These are phyloP conservation scores for Alouatta palliata DNA, from an alignment of 2,113 vertebrate genomes.

Conservation along the genomic window DNA sequence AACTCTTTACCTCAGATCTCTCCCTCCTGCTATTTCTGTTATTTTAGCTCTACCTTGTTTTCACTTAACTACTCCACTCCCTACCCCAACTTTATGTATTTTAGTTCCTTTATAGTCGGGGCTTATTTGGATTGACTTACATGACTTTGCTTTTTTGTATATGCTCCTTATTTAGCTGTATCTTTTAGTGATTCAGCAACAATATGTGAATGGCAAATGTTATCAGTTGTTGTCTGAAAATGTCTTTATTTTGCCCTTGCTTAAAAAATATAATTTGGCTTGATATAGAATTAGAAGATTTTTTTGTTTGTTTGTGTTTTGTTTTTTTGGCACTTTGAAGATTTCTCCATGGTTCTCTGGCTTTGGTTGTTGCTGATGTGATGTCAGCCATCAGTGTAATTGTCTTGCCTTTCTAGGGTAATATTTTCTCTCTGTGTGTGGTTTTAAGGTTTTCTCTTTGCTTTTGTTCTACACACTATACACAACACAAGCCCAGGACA, in stretches of 20 bases:
- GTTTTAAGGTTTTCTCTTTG: constrained; percentile 23
- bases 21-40: constrained; percentile 1
- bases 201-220: neutral
- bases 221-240: neutral
- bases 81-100: neutral
- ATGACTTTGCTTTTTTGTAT: neutral
- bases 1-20: neutral
- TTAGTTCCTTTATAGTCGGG: neutral
- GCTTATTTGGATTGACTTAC: constrained; percentile 11
- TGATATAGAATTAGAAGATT: neutral
- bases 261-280: neutral
- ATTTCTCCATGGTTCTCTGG: neutral
- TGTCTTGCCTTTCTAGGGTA: neutral
- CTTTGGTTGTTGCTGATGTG: neutral
- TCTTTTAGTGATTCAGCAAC: neutral
- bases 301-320: too few relatives aligned
- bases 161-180: neutral
- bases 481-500: neutral
- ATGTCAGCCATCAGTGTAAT: neutral
- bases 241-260: neutral
- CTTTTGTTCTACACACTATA: neutral
- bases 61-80: neutral
- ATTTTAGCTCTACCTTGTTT: constrained; percentile 18
- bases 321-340: neutral
- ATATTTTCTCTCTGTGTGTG: neutral